Conservation (phyloP, 2,888 invertebrate species). For the Drosophila incognita region DNA sequence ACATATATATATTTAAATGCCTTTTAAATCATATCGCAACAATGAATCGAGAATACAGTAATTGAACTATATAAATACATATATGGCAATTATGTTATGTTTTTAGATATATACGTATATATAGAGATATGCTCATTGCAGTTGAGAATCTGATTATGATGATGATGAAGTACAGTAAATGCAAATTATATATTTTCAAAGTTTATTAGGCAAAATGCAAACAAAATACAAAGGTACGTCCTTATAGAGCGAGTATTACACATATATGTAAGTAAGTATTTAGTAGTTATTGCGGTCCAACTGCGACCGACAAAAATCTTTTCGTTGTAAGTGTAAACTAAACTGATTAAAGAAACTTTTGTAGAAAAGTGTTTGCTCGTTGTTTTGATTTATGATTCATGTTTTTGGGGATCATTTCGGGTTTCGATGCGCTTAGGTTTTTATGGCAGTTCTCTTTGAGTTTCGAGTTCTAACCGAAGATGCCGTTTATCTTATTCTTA, state of each 20-base stretch:
- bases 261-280: constrained; percentile 38
- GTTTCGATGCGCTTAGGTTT: constrained; percentile 28
- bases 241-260: constrained; percentile 58
- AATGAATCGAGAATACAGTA: constrained; percentile 14
- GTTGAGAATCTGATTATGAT: constrained; percentile 16
- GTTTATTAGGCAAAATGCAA: constrained; percentile 64
- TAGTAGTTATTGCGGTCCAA: constrained; percentile 45
- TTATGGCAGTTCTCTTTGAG: constrained; percentile 57
- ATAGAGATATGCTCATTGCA: constrained; percentile 17
- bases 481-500: constrained; percentile 70
- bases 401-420: constrained; percentile 14
- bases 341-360: constrained; percentile 65
- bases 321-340: constrained; percentile 62
- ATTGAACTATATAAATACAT: background rate
- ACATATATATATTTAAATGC: background rate
- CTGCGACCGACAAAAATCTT: constrained; percentile 31
- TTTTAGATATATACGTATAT: constrained; percentile 26
- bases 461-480: constrained; percentile 54
- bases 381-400: background rate
- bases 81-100: constrained; percentile 26
- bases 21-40: constrained; percentile 29
- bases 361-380: constrained; percentile 43
- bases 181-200: constrained; percentile 58
- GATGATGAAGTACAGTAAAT: constrained; percentile 11
- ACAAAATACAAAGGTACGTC: constrained; percentile 53